These are phyloP conservation scores for Panorpa germanica DNA, from an alignment of 2,888 invertebrate genomes.

Conservation along the genomic window DNA sequence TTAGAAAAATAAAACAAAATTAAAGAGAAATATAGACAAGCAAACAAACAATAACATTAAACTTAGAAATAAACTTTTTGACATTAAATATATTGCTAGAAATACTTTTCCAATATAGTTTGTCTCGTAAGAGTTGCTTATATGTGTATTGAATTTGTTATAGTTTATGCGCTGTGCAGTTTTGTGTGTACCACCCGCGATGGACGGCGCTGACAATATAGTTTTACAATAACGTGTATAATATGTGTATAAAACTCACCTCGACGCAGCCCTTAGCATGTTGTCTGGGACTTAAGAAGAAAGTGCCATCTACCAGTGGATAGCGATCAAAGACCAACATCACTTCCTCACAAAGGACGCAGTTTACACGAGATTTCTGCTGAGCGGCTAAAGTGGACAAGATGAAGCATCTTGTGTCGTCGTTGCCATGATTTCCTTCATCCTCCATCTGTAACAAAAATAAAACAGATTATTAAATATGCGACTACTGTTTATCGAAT, in stretches of 20 bases:
- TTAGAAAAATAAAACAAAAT: too few relatives aligned
- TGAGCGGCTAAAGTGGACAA: conserved; percentile 84
- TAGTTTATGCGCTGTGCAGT: too few relatives aligned
- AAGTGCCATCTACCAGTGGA: conserved; percentile 92
- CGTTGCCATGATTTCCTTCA: conserved; percentile 95
- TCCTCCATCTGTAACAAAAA: conserved; percentile 76
- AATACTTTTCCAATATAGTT: too few relatives aligned
- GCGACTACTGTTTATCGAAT: too few relatives aligned
- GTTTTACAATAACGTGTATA: conserved; percentile 5
- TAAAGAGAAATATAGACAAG: too few relatives aligned
- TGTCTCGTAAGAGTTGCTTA: too few relatives aligned
- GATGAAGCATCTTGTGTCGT: conserved; percentile 92
- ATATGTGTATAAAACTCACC: conserved; percentile 31
- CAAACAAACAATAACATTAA: too few relatives aligned
- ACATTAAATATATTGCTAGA: too few relatives aligned
- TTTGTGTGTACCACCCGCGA: too few relatives aligned
- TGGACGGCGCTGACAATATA: too few relatives aligned
- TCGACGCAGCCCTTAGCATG: conserved; percentile 75
- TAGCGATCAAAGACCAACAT: conserved; percentile 93
- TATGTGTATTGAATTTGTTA: too few relatives aligned
- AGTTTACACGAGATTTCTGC: conserved; percentile 69
- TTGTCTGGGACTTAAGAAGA: conserved; percentile 90
- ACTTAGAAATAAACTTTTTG: too few relatives aligned
- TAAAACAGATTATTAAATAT: conserved; percentile 9
- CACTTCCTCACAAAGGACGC: conserved; percentile 73